Evolutionary conservation across 2,113 vertebrate species (phyloP), one percentile per base, ranked within the genome.

Genomic region (Engraulis encrasicolus): DNA sequence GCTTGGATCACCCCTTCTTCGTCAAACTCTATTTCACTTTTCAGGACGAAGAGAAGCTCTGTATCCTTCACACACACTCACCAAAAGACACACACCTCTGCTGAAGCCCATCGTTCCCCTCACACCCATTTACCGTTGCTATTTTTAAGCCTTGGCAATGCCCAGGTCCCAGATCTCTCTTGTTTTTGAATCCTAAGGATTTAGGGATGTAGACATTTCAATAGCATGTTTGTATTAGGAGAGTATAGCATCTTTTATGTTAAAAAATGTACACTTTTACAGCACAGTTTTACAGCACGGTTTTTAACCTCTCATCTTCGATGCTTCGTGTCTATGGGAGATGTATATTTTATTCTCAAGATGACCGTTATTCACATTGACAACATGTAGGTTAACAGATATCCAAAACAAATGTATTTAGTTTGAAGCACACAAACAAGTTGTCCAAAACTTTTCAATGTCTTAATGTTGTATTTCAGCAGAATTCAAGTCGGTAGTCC

Each of bases 21-120:
- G 98, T 99, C 92, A 99, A 99, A 90, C 97, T 99, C 84, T 99
- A 97, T 95, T 99, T 99, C 93, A 99, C 98, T 40, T 99, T 99
- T 96, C 98, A 99, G 95, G 98, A 99, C 82, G 97, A 99, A 82
- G 98, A 99, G 92, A 99, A 99, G 92, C 95, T 99, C 12, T 99
- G 98, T 99, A 99, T 99, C 98, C 98, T 99, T 97, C 87, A 71
- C 31, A 86, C 31, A 82, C 12, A 36, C 6, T 61, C 79, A 83
- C 34, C 3, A 85, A 36, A 7, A 36, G 14, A 31, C 78, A 79
- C 14, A 18, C 34, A 18, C 50, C 40, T 19, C 79, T 37, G 49
- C 27, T 50, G 38, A 36, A 36, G 23, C n/a, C 27, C 58, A 9
- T 66, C 9, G 58, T 23, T 23, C 6, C n/a, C 58, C 23, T 27